phyloP scores from a whole-genome alignment of 2,113 vertebrate species.

The Heptranchias perlo region DNA sequence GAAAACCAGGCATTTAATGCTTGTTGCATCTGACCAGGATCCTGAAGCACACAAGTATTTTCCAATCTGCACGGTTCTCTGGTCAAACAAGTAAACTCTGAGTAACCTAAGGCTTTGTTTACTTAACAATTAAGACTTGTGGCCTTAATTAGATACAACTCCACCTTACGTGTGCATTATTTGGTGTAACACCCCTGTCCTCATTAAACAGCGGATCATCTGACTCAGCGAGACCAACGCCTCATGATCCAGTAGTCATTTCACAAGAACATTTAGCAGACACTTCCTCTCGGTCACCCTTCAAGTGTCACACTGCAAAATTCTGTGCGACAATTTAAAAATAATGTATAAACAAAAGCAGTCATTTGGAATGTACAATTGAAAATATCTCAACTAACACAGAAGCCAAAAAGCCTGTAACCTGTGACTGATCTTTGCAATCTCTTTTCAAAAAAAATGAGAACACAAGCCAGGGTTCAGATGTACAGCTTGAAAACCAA shows the following conservation, averaged over 20 bases:
- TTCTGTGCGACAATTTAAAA: too few species aligned
- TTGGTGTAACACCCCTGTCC: background rate
- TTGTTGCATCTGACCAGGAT: background rate
- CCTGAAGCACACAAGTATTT: background rate
- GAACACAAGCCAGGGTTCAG: background rate
- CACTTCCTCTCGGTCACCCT: background rate
- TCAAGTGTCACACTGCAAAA: background rate
- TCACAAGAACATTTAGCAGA: background rate
- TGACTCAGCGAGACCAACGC: background rate
- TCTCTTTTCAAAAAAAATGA: background rate
- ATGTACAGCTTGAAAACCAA: background rate
- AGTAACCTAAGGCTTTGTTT: background rate
- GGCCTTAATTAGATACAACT: background rate
- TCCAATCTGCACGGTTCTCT: background rate
- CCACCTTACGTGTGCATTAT: background rate
- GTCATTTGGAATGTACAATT: background rate
- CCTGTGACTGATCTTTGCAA: background rate
- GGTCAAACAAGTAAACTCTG: background rate
- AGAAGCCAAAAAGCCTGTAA: background rate
- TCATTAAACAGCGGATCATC: background rate
- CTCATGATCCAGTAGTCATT: background rate
- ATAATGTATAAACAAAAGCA: background rate
- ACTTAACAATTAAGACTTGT: too few species aligned
- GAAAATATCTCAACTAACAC: background rate
- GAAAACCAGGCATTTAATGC: background rate